Evolutionary conservation across 1,140 invertebrate species (phyloP).

Genomic region (Megalonaias nervosa): DNA sequence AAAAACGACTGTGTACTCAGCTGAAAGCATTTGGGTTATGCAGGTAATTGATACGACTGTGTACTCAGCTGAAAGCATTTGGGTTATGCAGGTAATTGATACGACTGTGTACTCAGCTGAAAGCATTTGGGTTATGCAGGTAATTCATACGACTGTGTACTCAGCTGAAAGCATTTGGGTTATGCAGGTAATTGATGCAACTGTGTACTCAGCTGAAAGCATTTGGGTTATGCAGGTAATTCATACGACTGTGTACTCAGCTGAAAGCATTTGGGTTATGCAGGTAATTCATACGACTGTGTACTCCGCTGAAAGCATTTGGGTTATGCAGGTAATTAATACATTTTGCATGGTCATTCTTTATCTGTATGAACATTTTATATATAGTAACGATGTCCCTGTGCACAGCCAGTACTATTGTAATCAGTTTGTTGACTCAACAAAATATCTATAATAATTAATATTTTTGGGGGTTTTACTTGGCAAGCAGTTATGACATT

Average conservation of each 20-base stretch:
- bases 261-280: constrained; percentile 49
- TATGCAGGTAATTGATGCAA: constrained; percentile 39
- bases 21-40: constrained; percentile 49
- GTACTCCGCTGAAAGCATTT: constrained; percentile 43
- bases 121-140: constrained; percentile 53
- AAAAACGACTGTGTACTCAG: constrained; percentile 39
- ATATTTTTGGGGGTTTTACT: neutral
- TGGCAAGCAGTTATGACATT: constrained; percentile 8
- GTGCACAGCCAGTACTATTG: neutral
- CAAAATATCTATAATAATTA: neutral
- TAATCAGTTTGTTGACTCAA: neutral
- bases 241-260: constrained; percentile 35
- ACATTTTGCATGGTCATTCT: neutral
- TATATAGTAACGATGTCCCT: too few relatives aligned
- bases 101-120: constrained; percentile 39
- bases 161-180: constrained; percentile 45
- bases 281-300: constrained; percentile 47
- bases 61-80: constrained; percentile 43
- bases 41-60: constrained; percentile 44
- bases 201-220: constrained; percentile 37
- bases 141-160: constrained; percentile 37
- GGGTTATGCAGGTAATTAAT: constrained; percentile 48
- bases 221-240: constrained; percentile 51
- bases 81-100: constrained; percentile 48
- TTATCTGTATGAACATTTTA: neutral